phyloP scores from a whole-genome alignment of 2,888 invertebrate genomes.

The Volucella inflata region DNA sequence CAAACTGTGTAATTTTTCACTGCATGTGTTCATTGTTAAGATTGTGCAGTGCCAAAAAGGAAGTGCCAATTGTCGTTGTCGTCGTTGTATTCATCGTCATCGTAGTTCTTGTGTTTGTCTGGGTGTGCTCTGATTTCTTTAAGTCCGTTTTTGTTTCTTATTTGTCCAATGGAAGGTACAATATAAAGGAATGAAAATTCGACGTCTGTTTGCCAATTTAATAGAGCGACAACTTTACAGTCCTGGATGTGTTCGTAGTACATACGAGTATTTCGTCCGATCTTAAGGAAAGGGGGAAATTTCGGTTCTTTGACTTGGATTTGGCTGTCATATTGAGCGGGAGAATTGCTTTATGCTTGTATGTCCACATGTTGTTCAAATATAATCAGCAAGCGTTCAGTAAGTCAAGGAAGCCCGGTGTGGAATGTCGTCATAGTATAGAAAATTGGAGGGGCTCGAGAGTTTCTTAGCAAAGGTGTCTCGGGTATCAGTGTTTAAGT shows the following conservation, averaged over 20 bases:
- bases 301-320: neutral
- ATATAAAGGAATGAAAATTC: conserved; percentile 44
- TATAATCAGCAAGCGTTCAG: conserved; percentile 34
- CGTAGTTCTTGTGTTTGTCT: neutral
- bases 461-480: neutral
- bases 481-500: neutral
- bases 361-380: conserved; percentile 63
- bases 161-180: conserved; percentile 18
- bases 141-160: conserved; percentile 62
- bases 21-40: conserved; percentile 69
- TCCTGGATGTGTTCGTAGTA: conserved; percentile 27
- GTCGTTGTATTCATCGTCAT: conserved; percentile 14
- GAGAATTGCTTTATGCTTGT: conserved; percentile 41
- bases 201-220: conserved; percentile 67
- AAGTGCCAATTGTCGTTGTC: conserved; percentile 53
- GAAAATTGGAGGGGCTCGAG: conserved; percentile 12
- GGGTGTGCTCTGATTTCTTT: conserved; percentile 62
- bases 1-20: conserved; percentile 74
- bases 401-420: conserved; percentile 57
- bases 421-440: conserved; percentile 15
- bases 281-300: conserved; percentile 36
- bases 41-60: conserved; percentile 70
- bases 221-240: conserved; percentile 14
- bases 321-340: conserved; percentile 28
- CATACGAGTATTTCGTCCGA: conserved; percentile 42